Evolutionary conservation across 2,113 vertebrate genomes (phyloP).

Genomic region (Lagopus leucura): DNA sequence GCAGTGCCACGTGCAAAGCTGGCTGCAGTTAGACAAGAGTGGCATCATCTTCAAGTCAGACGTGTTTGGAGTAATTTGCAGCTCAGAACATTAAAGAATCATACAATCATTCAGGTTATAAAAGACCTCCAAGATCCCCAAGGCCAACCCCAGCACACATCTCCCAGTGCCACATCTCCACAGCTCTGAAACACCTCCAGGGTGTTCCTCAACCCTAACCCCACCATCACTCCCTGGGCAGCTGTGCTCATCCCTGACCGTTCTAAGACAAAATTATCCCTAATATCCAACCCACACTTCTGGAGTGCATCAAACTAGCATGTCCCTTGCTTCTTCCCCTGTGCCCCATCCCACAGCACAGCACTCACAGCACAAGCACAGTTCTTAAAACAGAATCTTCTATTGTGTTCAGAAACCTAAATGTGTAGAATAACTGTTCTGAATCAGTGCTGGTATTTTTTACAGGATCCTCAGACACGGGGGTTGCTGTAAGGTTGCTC

Average conservation of each 20-base stretch:
- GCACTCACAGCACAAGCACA: rapidly evolving
- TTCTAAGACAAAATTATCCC: background rate
- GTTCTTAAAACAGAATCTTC: rapidly evolving
- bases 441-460: no score
- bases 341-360: rapidly evolving
- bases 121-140: background rate
- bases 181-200: background rate
- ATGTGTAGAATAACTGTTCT: rapidly evolving
- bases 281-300: no score
- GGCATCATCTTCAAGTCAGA: background rate
- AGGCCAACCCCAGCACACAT: background rate
- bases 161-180: background rate
- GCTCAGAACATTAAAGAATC: background rate
- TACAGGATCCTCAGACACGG: rapidly evolving
- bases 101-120: background rate
- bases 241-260: background rate
- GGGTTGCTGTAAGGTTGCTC: background rate
- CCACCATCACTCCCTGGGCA: background rate
- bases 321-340: background rate
- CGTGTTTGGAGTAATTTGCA: background rate
- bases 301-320: background rate
- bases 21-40: background rate
- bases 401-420: background rate
- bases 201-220: background rate
- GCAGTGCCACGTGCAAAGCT: background rate